phyloP scores from a whole-genome alignment of 2,113 vertebrate species.

The Paradoxurus hermaphroditus region DNA sequence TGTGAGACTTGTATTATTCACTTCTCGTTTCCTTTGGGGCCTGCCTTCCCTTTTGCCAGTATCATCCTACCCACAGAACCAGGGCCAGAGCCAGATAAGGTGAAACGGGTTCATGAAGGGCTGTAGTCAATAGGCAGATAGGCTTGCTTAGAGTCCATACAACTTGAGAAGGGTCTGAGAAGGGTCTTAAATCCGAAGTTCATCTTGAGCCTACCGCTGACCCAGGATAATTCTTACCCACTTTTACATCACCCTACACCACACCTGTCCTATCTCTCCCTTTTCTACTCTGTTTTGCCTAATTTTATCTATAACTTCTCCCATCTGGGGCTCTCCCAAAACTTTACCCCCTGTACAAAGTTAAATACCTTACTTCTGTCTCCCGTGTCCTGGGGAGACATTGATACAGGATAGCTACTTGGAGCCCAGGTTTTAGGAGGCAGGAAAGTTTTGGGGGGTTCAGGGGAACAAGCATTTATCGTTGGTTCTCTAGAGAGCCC shows the following conservation, averaged over 20 bases:
- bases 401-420: neutral
- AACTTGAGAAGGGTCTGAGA: neutral
- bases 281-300: neutral
- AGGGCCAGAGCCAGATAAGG: neutral
- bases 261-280: neutral
- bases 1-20: neutral
- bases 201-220: neutral
- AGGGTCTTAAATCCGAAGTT: constrained; percentile 4
- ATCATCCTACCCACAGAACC: neutral
- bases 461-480: neutral
- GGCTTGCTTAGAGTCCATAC: neutral
- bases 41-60: neutral
- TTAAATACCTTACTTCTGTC: neutral
- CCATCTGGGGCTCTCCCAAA: neutral
- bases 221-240: neutral
- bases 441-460: neutral
- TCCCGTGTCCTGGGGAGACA: neutral
- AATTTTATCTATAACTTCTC: neutral
- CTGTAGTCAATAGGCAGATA: neutral
- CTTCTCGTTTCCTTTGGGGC: neutral
- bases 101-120: neutral
- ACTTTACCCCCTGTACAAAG: neutral
- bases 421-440: neutral
- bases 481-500: neutral
- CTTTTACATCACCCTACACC: neutral